These are phyloP conservation scores for Brachionus paranguensis DNA, from an alignment of 1,140 invertebrate genomes.

Conservation along the genomic window DNA sequence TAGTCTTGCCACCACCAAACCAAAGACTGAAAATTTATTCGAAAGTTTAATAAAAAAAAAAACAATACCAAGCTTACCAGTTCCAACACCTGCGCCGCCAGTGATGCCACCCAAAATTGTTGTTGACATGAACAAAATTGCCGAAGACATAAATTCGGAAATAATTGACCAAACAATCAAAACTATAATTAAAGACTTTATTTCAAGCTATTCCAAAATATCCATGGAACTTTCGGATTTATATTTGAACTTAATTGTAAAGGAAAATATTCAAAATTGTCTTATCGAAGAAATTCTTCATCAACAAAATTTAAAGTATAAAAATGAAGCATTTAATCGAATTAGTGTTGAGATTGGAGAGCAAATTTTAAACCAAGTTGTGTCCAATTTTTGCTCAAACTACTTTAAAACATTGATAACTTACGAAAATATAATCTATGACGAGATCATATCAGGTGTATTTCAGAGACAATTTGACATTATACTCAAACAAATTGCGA, in stretches of 20 bases:
- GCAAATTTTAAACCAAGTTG: not conserved
- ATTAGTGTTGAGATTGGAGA: not conserved
- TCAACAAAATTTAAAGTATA: not conserved
- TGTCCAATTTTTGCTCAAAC: not conserved
- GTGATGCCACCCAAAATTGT: not conserved
- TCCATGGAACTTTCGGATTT: not conserved
- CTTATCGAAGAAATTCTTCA: not conserved
- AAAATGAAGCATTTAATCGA: conserved; percentile 3
- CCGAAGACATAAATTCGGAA: not conserved
- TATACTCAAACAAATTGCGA: conserved; percentile 30
- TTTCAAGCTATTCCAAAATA: not conserved
- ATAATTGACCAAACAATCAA: not conserved
- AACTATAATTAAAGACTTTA: not conserved
- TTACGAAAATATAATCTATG: not conserved
- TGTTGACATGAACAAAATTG: not conserved
- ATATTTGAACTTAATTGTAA: not conserved
- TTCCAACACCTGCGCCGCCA: not conserved
- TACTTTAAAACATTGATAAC: not conserved
- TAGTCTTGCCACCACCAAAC: not conserved
- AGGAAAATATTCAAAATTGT: not conserved
- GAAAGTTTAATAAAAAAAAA: conserved; percentile 10
- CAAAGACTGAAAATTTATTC: not conserved
- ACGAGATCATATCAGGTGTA: not conserved
- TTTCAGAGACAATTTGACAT: conserved; percentile 28
- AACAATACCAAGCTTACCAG: not conserved